These are phyloP conservation scores for Gobius niger DNA, from an alignment of 2,113 vertebrate species.

Conservation along the genomic window DNA sequence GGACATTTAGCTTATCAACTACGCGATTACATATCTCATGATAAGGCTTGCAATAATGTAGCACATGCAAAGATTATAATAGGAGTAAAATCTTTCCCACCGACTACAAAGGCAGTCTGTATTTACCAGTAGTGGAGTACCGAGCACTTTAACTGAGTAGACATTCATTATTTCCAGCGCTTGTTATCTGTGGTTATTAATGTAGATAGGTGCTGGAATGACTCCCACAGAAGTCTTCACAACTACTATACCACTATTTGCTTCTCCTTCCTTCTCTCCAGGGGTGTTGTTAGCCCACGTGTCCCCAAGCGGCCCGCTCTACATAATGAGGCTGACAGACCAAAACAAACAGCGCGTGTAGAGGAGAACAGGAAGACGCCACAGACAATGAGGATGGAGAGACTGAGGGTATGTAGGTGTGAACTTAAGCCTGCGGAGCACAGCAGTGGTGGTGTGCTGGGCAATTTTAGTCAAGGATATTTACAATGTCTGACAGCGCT, in stretches of 20 bases:
- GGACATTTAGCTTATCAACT: neutral
- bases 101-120: slow-evolving; percentile 37
- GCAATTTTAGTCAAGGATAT: neutral
- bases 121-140: slow-evolving; percentile 29
- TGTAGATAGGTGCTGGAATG: slow-evolving; percentile 58
- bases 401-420: slow-evolving; percentile 22
- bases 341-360: slow-evolving; percentile 64
- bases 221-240: slow-evolving; percentile 61
- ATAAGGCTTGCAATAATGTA: slow-evolving; percentile 22
- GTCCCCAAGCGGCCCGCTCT: slow-evolving; percentile 58
- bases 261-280: slow-evolving; percentile 38
- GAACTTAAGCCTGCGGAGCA: slow-evolving; percentile 5
- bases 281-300: slow-evolving; percentile 57
- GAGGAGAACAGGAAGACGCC: slow-evolving; percentile 29
- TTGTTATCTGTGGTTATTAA: slow-evolving; percentile 66
- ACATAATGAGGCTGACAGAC: slow-evolving; percentile 69
- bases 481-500: neutral
- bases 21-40: neutral
- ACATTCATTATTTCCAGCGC: slow-evolving; percentile 43
- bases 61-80: neutral
- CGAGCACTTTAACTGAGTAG: slow-evolving; percentile 44
- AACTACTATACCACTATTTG: slow-evolving; percentile 20
- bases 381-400: slow-evolving; percentile 3
- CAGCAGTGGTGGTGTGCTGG: slow-evolving; percentile 8
- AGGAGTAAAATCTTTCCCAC: slow-evolving; percentile 21